Conservation (phyloP, 2,113 vertebrate genomes). For the Notothenia rossii region DNA sequence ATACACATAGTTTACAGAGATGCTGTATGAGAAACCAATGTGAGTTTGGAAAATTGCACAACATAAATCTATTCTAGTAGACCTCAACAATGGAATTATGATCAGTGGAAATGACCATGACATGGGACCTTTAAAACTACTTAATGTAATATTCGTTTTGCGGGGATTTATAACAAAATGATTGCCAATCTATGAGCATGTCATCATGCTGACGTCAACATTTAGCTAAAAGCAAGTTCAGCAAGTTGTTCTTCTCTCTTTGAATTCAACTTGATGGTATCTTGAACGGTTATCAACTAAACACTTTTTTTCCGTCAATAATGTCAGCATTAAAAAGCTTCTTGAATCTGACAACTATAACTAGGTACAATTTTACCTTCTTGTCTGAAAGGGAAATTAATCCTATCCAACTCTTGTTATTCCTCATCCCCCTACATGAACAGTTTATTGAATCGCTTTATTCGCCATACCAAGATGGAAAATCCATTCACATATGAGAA, state of each 20-base stretch:
- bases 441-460: neutral
- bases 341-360: neutral
- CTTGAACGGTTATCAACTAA: neutral
- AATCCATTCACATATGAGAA: neutral
- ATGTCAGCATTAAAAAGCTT: neutral
- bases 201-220: neutral
- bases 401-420: conserved; percentile 1
- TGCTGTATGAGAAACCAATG: no score
- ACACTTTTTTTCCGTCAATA: neutral
- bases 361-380: neutral
- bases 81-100: no score
- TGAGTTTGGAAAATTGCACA: no score
- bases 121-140: neutral
- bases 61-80: no score
- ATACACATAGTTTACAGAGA: no score
- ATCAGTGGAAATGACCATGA: no score
- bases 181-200: neutral
- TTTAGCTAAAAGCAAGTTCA: neutral
- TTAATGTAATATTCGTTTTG: neutral
- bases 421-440: neutral
- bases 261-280: neutral
- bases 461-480: neutral
- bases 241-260: neutral
- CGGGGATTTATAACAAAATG: neutral
- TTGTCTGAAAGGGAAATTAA: neutral